Evolutionary conservation across 2,113 vertebrate genomes (phyloP).

Genomic region (Xyliphius kryptos): DNA sequence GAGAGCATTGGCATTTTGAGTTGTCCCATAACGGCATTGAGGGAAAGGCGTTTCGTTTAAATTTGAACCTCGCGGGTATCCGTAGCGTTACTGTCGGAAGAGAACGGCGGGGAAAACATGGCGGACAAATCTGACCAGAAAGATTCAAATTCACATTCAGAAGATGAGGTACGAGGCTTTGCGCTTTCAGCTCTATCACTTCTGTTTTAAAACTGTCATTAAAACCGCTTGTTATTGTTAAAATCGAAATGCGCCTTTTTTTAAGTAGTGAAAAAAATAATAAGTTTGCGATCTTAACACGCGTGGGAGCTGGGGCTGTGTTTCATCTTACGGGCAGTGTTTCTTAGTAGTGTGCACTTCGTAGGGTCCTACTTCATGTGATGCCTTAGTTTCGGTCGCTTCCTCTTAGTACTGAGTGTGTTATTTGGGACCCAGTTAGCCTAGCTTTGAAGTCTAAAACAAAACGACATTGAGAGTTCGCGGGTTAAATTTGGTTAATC

Average conservation of each 20-base stretch:
- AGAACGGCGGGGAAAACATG: slow-evolving; percentile 34
- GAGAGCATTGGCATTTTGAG: no score
- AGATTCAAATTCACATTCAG: slow-evolving; percentile 18
- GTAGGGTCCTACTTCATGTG: background rate
- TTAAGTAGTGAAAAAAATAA: background rate
- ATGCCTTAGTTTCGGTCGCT: background rate
- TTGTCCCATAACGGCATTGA: no score
- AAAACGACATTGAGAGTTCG: no score
- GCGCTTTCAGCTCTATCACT: background rate
- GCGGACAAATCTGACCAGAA: slow-evolving; percentile 33
- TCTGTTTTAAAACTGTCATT: no score
- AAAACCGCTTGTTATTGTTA: no score
- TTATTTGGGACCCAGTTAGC: no score
- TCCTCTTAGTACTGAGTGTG: no score
- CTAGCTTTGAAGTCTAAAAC: no score
- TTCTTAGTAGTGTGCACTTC: background rate
- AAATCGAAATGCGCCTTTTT: no score
- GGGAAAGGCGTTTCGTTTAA: slow-evolving; percentile 20
- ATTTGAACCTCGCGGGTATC: background rate
- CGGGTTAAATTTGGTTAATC: no score
- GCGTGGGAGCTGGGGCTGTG: background rate
- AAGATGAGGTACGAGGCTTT: slow-evolving; percentile 33
- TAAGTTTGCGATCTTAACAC: background rate
- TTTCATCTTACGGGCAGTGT: background rate
- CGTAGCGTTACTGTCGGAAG: slow-evolving; percentile 37